Evolutionary conservation across 2,888 invertebrate species (phyloP).

Genomic region (Scaptomyza flava): DNA sequence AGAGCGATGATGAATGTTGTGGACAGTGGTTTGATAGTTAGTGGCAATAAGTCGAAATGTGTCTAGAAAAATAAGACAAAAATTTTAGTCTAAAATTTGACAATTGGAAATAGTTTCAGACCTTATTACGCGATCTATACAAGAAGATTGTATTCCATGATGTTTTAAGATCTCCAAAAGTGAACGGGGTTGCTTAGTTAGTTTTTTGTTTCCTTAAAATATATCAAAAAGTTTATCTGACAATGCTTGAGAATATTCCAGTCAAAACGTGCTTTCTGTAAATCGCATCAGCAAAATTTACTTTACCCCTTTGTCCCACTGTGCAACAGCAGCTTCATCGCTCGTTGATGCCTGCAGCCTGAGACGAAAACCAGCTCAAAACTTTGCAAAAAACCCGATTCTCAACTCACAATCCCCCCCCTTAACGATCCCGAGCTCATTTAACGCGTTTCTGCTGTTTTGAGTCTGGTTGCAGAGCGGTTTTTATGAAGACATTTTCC

Average conservation of each 20-base stretch:
- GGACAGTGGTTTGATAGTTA: slow-evolving; percentile 35
- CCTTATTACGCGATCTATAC: too few relatives aligned
- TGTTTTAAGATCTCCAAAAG: too few relatives aligned
- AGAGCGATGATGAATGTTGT: slow-evolving; percentile 42
- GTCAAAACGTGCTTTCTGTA: too few relatives aligned
- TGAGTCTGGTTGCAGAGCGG: slow-evolving; percentile 38
- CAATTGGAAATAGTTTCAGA: too few relatives aligned
- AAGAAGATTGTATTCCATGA: too few relatives aligned
- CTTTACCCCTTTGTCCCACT: slow-evolving; percentile 9
- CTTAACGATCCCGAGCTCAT: slow-evolving; percentile 75
- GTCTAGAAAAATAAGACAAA: neutral
- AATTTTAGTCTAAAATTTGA: too few relatives aligned
- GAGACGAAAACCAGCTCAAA: slow-evolving; percentile 29
- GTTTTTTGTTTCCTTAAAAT: too few relatives aligned
- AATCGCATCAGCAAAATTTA: neutral
- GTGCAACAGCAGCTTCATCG: slow-evolving; percentile 18
- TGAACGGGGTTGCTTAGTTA: too few relatives aligned
- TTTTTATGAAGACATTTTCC: slow-evolving; percentile 76
- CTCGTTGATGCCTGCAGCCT: slow-evolving; percentile 20
- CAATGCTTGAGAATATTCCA: too few relatives aligned
- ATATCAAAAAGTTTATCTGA: too few relatives aligned
- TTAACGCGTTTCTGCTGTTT: slow-evolving; percentile 67
- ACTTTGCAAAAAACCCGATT: slow-evolving; percentile 31
- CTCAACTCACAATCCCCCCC: slow-evolving; percentile 53
- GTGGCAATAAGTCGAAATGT: neutral